Evolutionary conservation across 2,888 invertebrate species (phyloP).

Genomic region (Thymelicus sylvestris): DNA sequence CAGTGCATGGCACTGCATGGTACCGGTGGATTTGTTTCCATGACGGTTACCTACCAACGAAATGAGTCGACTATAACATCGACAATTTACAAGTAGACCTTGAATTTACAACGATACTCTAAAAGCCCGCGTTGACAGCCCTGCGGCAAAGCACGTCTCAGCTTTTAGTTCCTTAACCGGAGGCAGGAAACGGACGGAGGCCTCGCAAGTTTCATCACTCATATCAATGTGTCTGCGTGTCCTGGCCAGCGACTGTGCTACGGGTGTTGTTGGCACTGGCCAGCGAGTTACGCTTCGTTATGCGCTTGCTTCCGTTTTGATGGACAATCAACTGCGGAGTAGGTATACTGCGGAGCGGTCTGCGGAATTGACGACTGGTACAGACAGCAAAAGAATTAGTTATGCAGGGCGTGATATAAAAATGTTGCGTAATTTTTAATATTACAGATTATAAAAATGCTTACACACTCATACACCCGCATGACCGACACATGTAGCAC

Average conservation of each 20-base stretch:
- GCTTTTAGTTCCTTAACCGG: slow-evolving; percentile 74
- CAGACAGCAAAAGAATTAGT: not conserved
- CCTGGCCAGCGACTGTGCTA: not conserved
- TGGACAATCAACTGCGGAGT: slow-evolving; percentile 13
- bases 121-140: slow-evolving; percentile 37
- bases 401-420: too few species aligned
- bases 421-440: too few species aligned
- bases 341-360: too few species aligned
- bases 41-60: too few species aligned
- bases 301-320: slow-evolving; percentile 27
- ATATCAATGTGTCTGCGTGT: slow-evolving; percentile 6
- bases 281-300: slow-evolving; percentile 22
- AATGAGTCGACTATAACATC: too few species aligned
- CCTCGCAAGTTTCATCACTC: slow-evolving; percentile 32
- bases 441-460: too few species aligned
- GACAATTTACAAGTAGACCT: too few species aligned
- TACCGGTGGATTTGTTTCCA: too few species aligned
- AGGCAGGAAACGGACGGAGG: slow-evolving; percentile 61
- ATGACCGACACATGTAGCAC: too few species aligned
- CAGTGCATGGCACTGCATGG: too few species aligned
- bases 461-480: too few species aligned
- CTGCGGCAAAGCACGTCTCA: slow-evolving; percentile 53
- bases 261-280: slow-evolving; percentile 15
- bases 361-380: not conserved
- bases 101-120: too few species aligned